Evolutionary conservation across 2,888 invertebrate genomes (phyloP).

Genomic region (Philhelius pedissequus): DNA sequence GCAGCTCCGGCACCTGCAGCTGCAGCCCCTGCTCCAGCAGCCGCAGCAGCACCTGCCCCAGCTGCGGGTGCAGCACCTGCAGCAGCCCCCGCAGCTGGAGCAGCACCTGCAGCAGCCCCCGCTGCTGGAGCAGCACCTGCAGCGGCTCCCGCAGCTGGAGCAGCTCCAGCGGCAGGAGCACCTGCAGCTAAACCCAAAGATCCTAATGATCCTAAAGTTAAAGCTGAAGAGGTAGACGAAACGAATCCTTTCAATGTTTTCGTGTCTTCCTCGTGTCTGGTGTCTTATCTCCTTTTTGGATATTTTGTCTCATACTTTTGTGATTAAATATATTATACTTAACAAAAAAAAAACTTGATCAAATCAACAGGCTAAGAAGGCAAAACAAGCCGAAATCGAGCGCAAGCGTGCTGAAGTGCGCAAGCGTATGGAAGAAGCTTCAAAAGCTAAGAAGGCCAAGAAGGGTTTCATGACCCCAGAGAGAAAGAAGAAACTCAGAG

Average conservation of each 20-base stretch:
- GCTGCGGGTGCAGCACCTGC: constrained; percentile 60
- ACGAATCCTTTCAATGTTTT: constrained; percentile 36
- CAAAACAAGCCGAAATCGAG: constrained; percentile 98
- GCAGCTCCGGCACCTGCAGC: constrained; percentile 41
- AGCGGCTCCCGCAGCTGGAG: constrained; percentile 69
- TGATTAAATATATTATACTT: not conserved
- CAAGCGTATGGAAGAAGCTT: constrained; percentile 99
- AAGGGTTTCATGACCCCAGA: constrained; percentile 99
- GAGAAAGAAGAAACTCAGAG: constrained; percentile 99
- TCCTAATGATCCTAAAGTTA: constrained; percentile 75
- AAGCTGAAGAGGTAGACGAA: constrained; percentile 75
- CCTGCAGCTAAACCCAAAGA: constrained; percentile 75
- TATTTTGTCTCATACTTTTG: not conserved
- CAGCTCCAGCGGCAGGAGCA: constrained; percentile 70
- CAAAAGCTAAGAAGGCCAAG: constrained; percentile 99
- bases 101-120: constrained; percentile 46
- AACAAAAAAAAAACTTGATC: not conserved
- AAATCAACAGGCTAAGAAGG: constrained; percentile 91
- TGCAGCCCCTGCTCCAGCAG: constrained; percentile 31
- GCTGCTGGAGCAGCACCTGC: constrained; percentile 69
- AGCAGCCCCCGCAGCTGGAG: constrained; percentile 43
- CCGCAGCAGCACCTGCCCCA: constrained; percentile 50
- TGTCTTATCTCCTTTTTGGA: constrained; percentile 7
- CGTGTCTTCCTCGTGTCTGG: constrained; percentile 57
- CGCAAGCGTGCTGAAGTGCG: constrained; percentile 99